Evolutionary conservation across 2,113 vertebrate species (phyloP), one percentile per base, ranked within the genome.

Genomic region (Cranoglanis bouderius): DNA sequence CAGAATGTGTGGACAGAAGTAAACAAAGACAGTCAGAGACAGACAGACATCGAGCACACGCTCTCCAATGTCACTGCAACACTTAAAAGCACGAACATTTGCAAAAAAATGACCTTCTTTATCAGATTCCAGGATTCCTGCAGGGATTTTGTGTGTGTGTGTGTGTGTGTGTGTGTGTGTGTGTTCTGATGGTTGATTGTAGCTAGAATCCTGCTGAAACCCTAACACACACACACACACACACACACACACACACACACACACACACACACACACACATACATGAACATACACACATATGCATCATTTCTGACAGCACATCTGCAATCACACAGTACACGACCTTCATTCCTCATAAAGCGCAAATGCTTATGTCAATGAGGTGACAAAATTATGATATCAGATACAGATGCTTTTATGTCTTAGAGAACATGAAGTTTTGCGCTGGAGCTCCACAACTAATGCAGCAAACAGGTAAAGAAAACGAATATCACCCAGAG

Each of bases 61-160:
- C 55, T 88, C 82, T 87, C 89, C 81, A 90, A 90, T 88, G 88
- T 90, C 89, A 91, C 26, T 24, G 40, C 16, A 43, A 75, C 46
- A 49, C 6, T n/a, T 46, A n/a, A 72, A 43, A 35, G 12, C 19
- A 14, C 46, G 87, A 78, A 90, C 26, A 57, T 78, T 65, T 88
- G 81, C 38, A 90, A 91, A 89, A 84, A 89, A 85, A 77, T n/a
- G n/a, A n/a, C 51, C 86, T 89, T 92, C 81, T 92, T 90, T 92
- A 90, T 90, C 82, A 81, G 80, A 40, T 55, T 61, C 14, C 53
- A 51, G 70, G 85, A 90, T 88, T 86, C 87, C 87, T 49, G 49
- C 38, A 75, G 84, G 82, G 61, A 19, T 51, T 55, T 35, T 40
- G 43, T 55, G 38, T 82, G n/a, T 87, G 53, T 88, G n/a, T 65